Evolutionary conservation across 2,888 invertebrate genomes (phyloP).

Genomic region (Tanypteryx hageni): DNA sequence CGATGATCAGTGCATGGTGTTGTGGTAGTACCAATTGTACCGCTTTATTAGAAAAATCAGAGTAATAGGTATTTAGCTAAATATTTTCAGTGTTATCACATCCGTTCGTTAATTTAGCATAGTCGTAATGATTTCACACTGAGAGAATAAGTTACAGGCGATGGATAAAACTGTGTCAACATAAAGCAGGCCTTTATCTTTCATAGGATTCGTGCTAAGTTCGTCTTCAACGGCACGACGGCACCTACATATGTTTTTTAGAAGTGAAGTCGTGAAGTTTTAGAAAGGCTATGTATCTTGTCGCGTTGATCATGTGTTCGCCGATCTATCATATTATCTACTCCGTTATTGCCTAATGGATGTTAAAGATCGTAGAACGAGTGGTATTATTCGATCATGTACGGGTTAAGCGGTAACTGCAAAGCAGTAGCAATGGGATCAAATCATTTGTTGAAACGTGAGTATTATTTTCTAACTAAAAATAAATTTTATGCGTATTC

Average conservation of each 20-base stretch:
- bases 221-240: slow-evolving; percentile 19
- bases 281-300: not conserved
- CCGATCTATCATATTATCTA: not conserved
- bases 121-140: too few species aligned
- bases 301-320: slow-evolving; percentile 28
- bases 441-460: slow-evolving; percentile 59
- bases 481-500: not conserved
- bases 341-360: slow-evolving; percentile 34
- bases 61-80: too few species aligned
- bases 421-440: slow-evolving; percentile 60
- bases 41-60: too few species aligned
- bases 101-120: too few species aligned
- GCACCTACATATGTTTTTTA: slow-evolving; percentile 39
- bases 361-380: not conserved
- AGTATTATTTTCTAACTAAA: not conserved
- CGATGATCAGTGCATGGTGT: not conserved
- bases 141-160: too few species aligned
- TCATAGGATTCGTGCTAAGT: not conserved
- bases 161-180: not conserved
- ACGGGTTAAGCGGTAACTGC: slow-evolving; percentile 59
- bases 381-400: slow-evolving; percentile 19
- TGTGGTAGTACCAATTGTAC: too few species aligned
- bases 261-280: slow-evolving; percentile 18
- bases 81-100: too few species aligned
- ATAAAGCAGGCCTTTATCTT: not conserved